Evolutionary conservation across 2,797 vertebrate species (phyloP), one percentile per base, ranked within the genome.

Genomic region (Enteromius radiatus): DNA sequence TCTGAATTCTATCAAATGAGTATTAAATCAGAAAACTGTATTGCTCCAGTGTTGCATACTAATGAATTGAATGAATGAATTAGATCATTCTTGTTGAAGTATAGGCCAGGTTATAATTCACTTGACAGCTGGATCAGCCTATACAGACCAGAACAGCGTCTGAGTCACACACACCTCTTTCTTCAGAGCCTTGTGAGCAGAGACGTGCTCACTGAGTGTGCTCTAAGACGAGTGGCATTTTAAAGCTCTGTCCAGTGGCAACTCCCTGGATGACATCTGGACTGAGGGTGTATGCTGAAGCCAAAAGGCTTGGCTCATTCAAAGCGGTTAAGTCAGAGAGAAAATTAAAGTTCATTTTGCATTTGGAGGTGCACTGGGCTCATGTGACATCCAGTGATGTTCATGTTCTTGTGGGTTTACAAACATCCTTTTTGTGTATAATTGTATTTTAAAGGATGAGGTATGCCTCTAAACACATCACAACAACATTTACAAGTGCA

Each of bases 41-140:
- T 74, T 38, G 21, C 49, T 74, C 31, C 71, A 74, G 31, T 56
- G 28, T 74, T 74, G 71, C 71, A 38, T 38, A 54, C 28, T 54
- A 56, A 74, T 41, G 41, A 1, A 61, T 41, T 59, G n/a, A 76
- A 45, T 45, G 43, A 45, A 45, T 45, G 8, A 76, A 76, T 59
- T 59, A 75, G n/a, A 87, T 90, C 86, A 86, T 83, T 87, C 83
- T 78, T 86, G 81, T 71, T 56, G 84, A 86, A 86, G 79, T 85
- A 78, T 68, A 87, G 78, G 84, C 86, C 82, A 85, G 84, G 14
- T 82, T 6, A 80, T 91, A 89, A 92, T 80, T 93, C 90, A 91
- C 21, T 49, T 64, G 54, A 89, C 84, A 80, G 76, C 84, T 89
- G 75, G 89, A 90, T 86, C 87, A 92, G 77, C 12, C 63, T 47